These are phyloP conservation scores for Drepana falcataria DNA, from an alignment of 2,888 invertebrate genomes.

Conservation along the genomic window DNA sequence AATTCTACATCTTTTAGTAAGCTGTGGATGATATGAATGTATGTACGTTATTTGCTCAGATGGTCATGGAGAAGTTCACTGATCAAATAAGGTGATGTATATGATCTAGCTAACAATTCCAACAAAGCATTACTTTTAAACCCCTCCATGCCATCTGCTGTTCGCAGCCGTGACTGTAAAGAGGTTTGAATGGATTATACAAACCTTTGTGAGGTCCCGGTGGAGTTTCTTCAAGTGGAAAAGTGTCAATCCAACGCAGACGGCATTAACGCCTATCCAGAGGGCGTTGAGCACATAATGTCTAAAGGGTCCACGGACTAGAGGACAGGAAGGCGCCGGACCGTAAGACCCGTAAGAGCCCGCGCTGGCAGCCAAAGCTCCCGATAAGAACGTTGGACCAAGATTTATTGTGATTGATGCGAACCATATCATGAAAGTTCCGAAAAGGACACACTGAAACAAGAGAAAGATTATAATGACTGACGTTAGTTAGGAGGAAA, in stretches of 20 bases:
- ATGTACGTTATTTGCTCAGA: constrained; percentile 29
- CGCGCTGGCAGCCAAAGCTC: constrained; percentile 89
- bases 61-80: constrained; percentile 53
- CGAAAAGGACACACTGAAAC: constrained; percentile 91
- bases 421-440: constrained; percentile 96
- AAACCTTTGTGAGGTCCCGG: constrained; percentile 86
- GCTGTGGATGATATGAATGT: constrained; percentile 44
- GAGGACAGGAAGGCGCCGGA: constrained; percentile 87
- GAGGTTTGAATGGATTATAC: constrained; percentile 22
- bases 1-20: constrained; percentile 35
- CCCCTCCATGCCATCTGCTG: constrained; percentile 52
- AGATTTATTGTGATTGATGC: constrained; percentile 93
- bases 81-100: constrained; percentile 32
- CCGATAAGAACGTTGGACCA: constrained; percentile 91
- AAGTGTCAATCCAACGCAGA: constrained; percentile 89
- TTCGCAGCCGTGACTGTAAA: constrained; percentile 7
- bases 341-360: constrained; percentile 84
- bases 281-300: constrained; percentile 94
- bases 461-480: constrained; percentile 23
- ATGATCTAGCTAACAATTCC: constrained; percentile 40
- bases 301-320: constrained; percentile 91
- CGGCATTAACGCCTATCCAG: constrained; percentile 93
- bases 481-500: not conserved
- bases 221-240: constrained; percentile 91
- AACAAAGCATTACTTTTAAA: constrained; percentile 38